These are phyloP conservation scores for Pseudomyrmex cubaensis DNA, from an alignment of 1,140 invertebrate species.

Conservation along the genomic window DNA sequence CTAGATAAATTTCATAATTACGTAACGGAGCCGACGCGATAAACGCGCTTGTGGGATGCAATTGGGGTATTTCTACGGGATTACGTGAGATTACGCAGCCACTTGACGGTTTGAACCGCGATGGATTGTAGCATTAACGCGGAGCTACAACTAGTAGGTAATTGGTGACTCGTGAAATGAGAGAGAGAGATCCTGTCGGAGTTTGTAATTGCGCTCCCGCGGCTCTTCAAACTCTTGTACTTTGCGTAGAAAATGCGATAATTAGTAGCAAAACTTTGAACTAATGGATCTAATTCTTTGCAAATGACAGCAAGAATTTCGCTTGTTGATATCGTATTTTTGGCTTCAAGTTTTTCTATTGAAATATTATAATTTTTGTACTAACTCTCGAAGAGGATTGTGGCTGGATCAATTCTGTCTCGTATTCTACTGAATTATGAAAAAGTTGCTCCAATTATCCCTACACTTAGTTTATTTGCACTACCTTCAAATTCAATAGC, in stretches of 20 bases:
- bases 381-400: too few species aligned
- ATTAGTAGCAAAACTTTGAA: too few species aligned
- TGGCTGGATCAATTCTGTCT: too few species aligned
- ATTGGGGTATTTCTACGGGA: slow-evolving; percentile 35
- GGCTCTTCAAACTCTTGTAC: background rate
- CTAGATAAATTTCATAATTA: slow-evolving; percentile 53
- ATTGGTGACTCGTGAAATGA: slow-evolving; percentile 41
- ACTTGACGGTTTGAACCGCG: slow-evolving; percentile 1
- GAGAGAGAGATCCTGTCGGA: background rate
- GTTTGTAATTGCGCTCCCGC: slow-evolving; percentile 14
- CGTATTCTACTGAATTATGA: too few species aligned
- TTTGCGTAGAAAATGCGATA: background rate
- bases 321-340: too few species aligned
- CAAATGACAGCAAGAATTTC: too few species aligned
- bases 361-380: too few species aligned
- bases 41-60: slow-evolving; percentile 36
- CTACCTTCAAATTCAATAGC: too few species aligned
- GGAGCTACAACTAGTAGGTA: background rate
- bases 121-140: slow-evolving; percentile 26
- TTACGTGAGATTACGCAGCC: slow-evolving; percentile 17
- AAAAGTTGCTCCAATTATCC: too few species aligned
- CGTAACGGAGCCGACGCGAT: slow-evolving; percentile 37
- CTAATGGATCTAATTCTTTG: too few species aligned
- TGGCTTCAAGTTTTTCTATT: too few species aligned
- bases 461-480: too few species aligned